Evolutionary conservation across 2,888 invertebrate genomes (phyloP), one percentile per base, ranked within the genome.

Genomic region (Troides oblongomaculatus): DNA sequence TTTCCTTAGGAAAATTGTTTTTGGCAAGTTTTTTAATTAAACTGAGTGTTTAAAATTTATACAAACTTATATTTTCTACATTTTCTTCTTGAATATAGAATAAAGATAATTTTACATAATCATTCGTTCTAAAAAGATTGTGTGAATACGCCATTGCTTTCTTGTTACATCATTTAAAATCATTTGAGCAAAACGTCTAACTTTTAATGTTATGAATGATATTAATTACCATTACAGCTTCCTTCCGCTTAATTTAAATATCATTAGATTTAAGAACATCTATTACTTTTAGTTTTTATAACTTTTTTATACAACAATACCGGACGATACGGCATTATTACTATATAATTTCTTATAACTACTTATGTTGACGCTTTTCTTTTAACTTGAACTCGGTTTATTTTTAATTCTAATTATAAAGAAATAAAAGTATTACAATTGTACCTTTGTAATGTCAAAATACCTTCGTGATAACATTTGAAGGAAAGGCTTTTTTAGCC

Each of bases 201-300:
- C 25, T 56, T 57, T 57, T 60, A 56, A 43, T 25, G 43, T 53
- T 59, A 53, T 64, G 64, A 69, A 64, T 61, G 61, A 56, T 39
- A 25, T 50, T 63, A 69, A 62, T 69, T 58, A 59, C 39, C 66
- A 50, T 64, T 62, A 66, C 62, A 46, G 30, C 59, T 70, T 62
- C 39, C 50, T 61, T 65, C 30, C 57, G 69, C 58, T 39, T 18
- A 60, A 7, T 58, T 58, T 21, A 14, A 23, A 58, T 58, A 23
- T 58, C 6, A 12, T 58, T 58, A 23, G 10, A 23, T 23, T 23
- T 23, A n/a, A n/a, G 8, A 53, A 18, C 6, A 18, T 53, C n/a
- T 18, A 53, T 53, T 18, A 53, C 8, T 53, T 53, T n/a, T 7
- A 1, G 6, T n/a, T 12, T 53, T 53, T 53, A 53, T 25, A 8